Evolutionary conservation across 2,797 vertebrate species (phyloP).

Genomic region (Astyanax mexicanus): DNA sequence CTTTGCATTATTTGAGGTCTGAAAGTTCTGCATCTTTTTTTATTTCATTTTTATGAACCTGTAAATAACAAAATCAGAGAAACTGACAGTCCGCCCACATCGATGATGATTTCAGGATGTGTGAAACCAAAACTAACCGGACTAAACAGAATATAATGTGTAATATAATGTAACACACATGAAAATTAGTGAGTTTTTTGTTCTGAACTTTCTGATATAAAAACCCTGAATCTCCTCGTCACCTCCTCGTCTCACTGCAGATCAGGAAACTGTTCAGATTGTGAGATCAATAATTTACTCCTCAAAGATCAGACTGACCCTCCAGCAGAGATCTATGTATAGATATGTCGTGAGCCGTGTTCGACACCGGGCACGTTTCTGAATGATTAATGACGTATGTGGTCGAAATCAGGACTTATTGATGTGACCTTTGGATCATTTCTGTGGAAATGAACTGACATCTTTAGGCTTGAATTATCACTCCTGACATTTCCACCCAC

Average conservation of each 20-base stretch:
- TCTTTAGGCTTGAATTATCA: slow-evolving; percentile 63
- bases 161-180: no score
- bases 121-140: no score
- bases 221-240: neutral
- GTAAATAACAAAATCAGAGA: no score
- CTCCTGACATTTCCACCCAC: slow-evolving; percentile 68
- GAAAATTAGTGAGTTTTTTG: no score
- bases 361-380: slow-evolving; percentile 73
- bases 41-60: no score
- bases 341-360: slow-evolving; percentile 76
- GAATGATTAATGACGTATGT: slow-evolving; percentile 74
- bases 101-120: no score
- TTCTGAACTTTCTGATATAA: no score
- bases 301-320: slow-evolving; percentile 62
- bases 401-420: slow-evolving; percentile 74
- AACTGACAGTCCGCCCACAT: no score
- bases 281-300: slow-evolving; percentile 65
- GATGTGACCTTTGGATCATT: slow-evolving; percentile 78
- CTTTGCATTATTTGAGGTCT: no score
- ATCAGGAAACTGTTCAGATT: slow-evolving; percentile 32
- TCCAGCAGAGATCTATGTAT: slow-evolving; percentile 72
- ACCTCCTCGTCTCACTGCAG: neutral
- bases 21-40: no score
- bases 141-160: no score
- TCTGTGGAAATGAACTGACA: slow-evolving; percentile 63